Percentiles rank a stretch among this genome's conserved stretches.
phyloP scores from a whole-genome alignment of 2,113 vertebrate genomes.

The Oenanthe melanoleuca region DNA sequence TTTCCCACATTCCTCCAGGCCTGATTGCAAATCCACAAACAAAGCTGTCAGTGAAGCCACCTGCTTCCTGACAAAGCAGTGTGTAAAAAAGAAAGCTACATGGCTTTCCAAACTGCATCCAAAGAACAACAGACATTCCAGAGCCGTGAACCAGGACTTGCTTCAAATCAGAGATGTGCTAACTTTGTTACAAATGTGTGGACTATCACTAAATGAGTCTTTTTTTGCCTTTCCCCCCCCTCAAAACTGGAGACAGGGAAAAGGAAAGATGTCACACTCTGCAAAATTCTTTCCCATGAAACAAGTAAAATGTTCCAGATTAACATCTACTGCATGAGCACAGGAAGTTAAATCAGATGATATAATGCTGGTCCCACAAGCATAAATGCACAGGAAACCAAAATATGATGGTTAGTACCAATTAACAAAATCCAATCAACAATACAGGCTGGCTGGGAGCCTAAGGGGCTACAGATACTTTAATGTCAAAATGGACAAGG shows the following conservation, averaged over 20 bases:
- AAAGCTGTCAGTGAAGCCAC: conserved; percentile 23
- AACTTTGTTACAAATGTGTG: neutral
- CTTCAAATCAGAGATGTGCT: neutral
- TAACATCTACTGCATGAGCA: neutral
- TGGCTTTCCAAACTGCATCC: neutral
- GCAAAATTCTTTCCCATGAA: neutral
- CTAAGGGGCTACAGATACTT: neutral
- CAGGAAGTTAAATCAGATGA: neutral
- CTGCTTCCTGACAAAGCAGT: conserved; percentile 2
- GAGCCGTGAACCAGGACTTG: neutral
- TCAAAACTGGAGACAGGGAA: neutral
- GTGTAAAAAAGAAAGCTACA: neutral
- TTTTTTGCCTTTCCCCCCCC: accelerated
- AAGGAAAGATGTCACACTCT: neutral
- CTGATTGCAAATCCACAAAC: neutral
- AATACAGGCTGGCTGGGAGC: neutral
- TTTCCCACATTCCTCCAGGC: neutral
- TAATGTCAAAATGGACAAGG: neutral
- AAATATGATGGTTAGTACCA: neutral
- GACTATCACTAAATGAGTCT: neutral
- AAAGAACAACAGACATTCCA: neutral
- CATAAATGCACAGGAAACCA: neutral
- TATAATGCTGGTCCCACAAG: neutral
- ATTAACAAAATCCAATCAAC: neutral
- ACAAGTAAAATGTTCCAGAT: neutral